phyloP scores from a whole-genome alignment of 2,888 invertebrate genomes.

The Exocentrus adspersus region DNA sequence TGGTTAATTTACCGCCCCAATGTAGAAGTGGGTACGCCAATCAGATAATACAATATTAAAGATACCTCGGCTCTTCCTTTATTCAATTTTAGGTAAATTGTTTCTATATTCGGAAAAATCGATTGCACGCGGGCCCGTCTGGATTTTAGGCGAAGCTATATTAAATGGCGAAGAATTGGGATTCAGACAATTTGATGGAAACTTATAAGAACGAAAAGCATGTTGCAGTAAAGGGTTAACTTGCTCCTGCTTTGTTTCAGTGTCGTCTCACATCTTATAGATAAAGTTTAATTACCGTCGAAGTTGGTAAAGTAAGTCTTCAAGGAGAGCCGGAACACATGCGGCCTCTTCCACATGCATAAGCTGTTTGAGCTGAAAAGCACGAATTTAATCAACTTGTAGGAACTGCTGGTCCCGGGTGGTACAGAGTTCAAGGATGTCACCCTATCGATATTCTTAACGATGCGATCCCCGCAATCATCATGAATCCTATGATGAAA shows the following conservation, averaged over 20 bases:
- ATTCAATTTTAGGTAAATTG: constrained; percentile 9
- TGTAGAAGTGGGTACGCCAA: constrained; percentile 1
- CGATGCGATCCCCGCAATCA: constrained; percentile 1
- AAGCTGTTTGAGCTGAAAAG: constrained; percentile 32
- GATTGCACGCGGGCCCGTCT: constrained; percentile 18
- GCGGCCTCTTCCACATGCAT: constrained; percentile 27
- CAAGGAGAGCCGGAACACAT: not conserved
- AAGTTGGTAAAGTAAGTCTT: not conserved
- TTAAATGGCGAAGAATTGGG: constrained; percentile 14
- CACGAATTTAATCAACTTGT: constrained; percentile 38
- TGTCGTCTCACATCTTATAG: too few species aligned
- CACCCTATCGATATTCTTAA: not conserved
- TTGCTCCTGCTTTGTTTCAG: too few species aligned
- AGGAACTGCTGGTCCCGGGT: not conserved
- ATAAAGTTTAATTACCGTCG: not conserved
- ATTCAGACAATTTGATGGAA: too few species aligned
- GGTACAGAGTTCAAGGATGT: constrained; percentile 9
- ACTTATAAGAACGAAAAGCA: too few species aligned
- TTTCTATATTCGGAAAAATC: constrained; percentile 21
- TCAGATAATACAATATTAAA: constrained; percentile 20
- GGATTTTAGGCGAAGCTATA: constrained; percentile 17
- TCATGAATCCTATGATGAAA: too few species aligned
- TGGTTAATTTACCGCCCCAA: constrained; percentile 1
- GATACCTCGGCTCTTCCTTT: constrained; percentile 1
- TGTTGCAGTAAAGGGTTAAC: too few species aligned